Evolutionary conservation across 2,888 invertebrate genomes (phyloP), one percentile per base, ranked within the genome.

Genomic region (Arctia plantaginis): DNA sequence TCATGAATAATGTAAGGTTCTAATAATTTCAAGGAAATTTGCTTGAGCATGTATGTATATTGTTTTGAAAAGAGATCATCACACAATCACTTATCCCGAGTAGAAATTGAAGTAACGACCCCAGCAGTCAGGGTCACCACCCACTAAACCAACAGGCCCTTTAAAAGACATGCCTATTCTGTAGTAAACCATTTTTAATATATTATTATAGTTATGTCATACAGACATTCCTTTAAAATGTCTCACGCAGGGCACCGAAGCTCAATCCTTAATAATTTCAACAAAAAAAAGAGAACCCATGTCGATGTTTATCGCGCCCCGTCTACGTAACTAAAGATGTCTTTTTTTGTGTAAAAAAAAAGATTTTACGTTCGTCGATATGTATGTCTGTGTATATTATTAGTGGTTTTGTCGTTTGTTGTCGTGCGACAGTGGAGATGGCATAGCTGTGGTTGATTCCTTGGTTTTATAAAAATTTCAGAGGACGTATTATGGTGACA

Each of bases 241-340:
- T 59, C 69, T 69, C 69, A 69, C 69, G 39, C 69, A 27, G 59
- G 69, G 59, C 27, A 39, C 59, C 59, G 59, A 59, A 59, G 41
- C 39, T 30, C 69, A 41, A 13, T 44, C 41, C 66, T 59, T 72
- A 66, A 72, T 72, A 67, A 66, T 67, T 72, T 67, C 59, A 55
- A 72, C 59, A 30, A 69, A 69, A 69, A 69, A 69, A 69, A 59
- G 10, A 7, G 51, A 55, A 27, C 20, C 18, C 41, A n/a, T 69
- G 39, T 59, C 59, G 69, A 69, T 69, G 39, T 27, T 69, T 69
- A 69, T 69, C 69, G 39, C 18, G 18, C 33, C 27, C 39, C 27
- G 41, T 66, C 55, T 69, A 41, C 62, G 30, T 30, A 62, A 69
- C 69, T 41, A 69, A 59, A 69, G 59, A 59, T 59, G 41, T 67